A percentile compares a stretch with the other conserved stretches of the same genome.
Evolutionary conservation across 2,888 invertebrate species (phyloP).

Genomic region (Hipparchia sbordonii): DNA sequence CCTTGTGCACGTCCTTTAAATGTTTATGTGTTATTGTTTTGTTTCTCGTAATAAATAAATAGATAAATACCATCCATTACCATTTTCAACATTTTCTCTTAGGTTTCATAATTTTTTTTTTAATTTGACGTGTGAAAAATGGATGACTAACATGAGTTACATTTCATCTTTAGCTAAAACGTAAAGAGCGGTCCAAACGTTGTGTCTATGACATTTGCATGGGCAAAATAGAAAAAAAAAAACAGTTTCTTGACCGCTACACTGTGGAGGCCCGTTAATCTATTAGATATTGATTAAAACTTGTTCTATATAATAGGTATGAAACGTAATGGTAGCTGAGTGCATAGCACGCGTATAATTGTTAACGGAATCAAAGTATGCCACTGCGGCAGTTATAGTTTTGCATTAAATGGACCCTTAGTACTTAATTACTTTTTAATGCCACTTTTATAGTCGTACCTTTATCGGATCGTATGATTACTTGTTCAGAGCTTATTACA

Average conservation of each 20-base stretch:
- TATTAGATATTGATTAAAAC: background rate
- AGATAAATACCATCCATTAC: too few relatives aligned
- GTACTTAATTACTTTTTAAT: constrained; percentile 78
- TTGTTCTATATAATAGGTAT: background rate
- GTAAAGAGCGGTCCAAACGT: background rate
- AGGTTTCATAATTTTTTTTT: too few relatives aligned
- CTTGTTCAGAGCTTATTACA: constrained; percentile 66
- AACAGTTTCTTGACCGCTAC: too few relatives aligned
- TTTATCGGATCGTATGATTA: constrained; percentile 74
- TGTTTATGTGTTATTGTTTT: too few relatives aligned
- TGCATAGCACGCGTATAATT: constrained; percentile 72
- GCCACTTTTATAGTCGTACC: constrained; percentile 67
- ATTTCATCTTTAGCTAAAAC: background rate
- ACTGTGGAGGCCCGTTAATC: too few relatives aligned
- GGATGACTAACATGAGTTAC: too few relatives aligned
- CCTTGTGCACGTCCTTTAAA: too few relatives aligned
- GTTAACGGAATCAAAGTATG: constrained; percentile 50
- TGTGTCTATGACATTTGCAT: too few relatives aligned
- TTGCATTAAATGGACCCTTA: constrained; percentile 70
- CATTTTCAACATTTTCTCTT: too few relatives aligned
- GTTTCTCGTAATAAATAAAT: too few relatives aligned
- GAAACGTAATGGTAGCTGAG: constrained; percentile 41
- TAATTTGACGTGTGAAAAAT: too few relatives aligned
- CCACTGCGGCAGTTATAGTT: constrained; percentile 45
- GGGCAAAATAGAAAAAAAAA: too few relatives aligned